Base-by-base conservation (phyloP, 2,113 vertebrate genomes). In the Salvelinus namaycush region DNA sequence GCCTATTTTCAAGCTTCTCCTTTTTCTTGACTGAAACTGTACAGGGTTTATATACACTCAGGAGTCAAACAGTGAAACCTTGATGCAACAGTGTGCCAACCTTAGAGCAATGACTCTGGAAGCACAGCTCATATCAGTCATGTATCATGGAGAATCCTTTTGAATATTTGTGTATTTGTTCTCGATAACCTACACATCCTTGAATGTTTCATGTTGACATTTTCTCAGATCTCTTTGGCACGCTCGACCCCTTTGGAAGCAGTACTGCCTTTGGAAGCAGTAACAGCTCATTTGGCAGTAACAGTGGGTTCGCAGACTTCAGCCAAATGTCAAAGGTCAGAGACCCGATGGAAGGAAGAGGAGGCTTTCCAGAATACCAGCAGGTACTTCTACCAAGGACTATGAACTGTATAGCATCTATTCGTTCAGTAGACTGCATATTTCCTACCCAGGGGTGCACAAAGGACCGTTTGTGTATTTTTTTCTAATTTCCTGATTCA, bases 261-360 rank as follows among this genome's bases (percentile, higher is more conserved):
- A 84, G 95, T 24, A 66, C 64, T 39, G 84, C 86, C 0, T 89
- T 89, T 80, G 80, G 81, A 80, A 80, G 80, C 77, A 81, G 94
- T 86, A 95, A 93, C 65, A 85, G 94, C 74, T 84, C 94, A 77
- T 96, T 96, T 87, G 91, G 91, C 73, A 95, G 95, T 76, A 89
- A 90, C 1, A 91, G 96, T 82, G 96, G 96, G 44, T 99, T 99
- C 84, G 98, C 98, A 44, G 97, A 99, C 91, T 99, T 99, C 93
- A 99, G 97, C 90, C 96, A 96, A 84, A 99, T 99, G 98, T 95
- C 97, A 24, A 97, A 98, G 93, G 93, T 96, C 92, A 93, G 83
- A 62, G 91, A 89, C 72, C 81, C 80, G 0, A 88, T 89, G 77
- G 87, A 92, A 80, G 90, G 89, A 78, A 64, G 90, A 22, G 87